Evolutionary conservation across 2,113 vertebrate species (phyloP).

Genomic region (Furnarius figulus): DNA sequence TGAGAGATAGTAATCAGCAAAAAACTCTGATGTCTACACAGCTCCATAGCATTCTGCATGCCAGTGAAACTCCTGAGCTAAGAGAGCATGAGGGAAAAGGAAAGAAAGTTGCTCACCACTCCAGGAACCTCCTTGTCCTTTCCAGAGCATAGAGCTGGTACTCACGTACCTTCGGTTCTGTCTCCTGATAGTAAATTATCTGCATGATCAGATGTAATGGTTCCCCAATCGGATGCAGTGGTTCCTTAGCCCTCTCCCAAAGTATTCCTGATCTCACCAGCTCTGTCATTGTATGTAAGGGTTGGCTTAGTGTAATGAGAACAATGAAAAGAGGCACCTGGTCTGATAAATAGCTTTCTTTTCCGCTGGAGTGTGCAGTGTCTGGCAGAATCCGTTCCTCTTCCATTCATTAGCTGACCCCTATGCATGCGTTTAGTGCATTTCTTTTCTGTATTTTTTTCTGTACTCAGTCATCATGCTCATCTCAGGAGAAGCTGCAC

Average conservation of each 20-base stretch:
- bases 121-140: slow-evolving; percentile 52
- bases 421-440: slow-evolving; percentile 69
- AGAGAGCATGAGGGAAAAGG: slow-evolving; percentile 31
- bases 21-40: not conserved
- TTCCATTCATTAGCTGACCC: slow-evolving; percentile 52
- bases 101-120: slow-evolving; percentile 62
- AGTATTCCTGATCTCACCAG: not conserved
- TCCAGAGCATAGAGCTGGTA: not conserved
- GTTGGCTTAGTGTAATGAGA: not conserved
- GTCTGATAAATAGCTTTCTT: slow-evolving; percentile 62
- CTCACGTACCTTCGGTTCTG: not conserved
- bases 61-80: slow-evolving; percentile 47
- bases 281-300: not conserved
- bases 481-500: slow-evolving; percentile 99
- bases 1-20: not conserved
- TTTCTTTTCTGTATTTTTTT: slow-evolving; percentile 73
- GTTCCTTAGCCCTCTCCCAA: not conserved
- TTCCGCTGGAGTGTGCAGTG: not conserved
- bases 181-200: not conserved
- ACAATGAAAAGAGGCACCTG: slow-evolving; percentile 32
- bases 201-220: not conserved
- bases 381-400: slow-evolving; percentile 43
- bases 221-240: not conserved
- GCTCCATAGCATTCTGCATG: slow-evolving; percentile 65
- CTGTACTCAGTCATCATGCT: slow-evolving; percentile 96